Percentiles rank a stretch among this genome's conserved stretches.
These are phyloP conservation scores for Drosophila testacea DNA, from an alignment of 2,888 invertebrate species.

Conservation along the genomic window DNA sequence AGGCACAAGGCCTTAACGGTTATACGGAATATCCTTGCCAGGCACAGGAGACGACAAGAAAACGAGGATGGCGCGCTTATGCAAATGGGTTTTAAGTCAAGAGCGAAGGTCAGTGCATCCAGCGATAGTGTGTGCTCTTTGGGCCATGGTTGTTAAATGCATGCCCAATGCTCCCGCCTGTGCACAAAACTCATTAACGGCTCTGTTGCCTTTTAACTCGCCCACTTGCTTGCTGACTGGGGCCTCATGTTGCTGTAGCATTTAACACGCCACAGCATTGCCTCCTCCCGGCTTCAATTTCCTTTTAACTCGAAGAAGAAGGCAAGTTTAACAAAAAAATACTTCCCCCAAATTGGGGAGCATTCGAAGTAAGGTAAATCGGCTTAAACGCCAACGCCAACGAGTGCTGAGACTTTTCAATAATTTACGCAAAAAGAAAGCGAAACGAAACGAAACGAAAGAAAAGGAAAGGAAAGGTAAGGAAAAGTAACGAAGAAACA, in stretches of 20 bases:
- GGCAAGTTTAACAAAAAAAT: neutral
- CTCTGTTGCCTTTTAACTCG: conserved; percentile 61
- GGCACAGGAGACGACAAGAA: neutral
- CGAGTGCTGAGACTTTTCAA: conserved; percentile 67
- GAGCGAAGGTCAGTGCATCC: conserved; percentile 67
- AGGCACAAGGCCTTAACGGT: neutral
- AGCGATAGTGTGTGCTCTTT: conserved; percentile 14
- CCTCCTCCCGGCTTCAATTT: conserved; percentile 36
- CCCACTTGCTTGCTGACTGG: conserved; percentile 33
- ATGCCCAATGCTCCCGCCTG: conserved; percentile 35
- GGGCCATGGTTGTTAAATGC: conserved; percentile 63
- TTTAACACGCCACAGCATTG: conserved; percentile 48
- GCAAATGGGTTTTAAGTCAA: conserved; percentile 75
- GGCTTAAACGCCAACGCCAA: conserved; percentile 64
- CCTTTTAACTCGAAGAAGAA: conserved; percentile 31
- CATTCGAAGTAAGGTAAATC: conserved; percentile 50
- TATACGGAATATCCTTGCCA: conserved; percentile 27
- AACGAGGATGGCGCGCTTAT: conserved; percentile 51
- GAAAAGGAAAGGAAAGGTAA: neutral
- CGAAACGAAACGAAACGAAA: conserved; percentile 27
- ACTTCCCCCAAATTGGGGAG: conserved; percentile 3
- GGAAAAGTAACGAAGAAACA: conserved; percentile 16
- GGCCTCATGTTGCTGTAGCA: conserved; percentile 33
- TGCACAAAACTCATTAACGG: conserved; percentile 70
- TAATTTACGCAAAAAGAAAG: conserved; percentile 64